Percentiles rank a stretch among this genome's conserved stretches.
Evolutionary conservation across 2,113 vertebrate species (phyloP).

Genomic region (Hemichromis elongatus): DNA sequence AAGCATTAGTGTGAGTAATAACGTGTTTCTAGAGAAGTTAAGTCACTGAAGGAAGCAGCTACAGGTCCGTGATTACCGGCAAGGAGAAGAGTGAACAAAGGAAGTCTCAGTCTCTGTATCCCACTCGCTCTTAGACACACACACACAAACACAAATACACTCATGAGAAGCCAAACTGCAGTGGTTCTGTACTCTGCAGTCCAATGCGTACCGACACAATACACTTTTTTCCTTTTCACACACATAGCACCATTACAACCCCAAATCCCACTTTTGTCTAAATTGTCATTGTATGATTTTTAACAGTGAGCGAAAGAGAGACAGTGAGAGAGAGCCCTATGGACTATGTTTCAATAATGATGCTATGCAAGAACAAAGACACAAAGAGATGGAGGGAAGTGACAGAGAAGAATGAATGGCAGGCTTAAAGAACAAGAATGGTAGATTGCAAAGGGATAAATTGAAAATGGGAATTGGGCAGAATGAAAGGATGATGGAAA

Average conservation of each 20-base stretch:
- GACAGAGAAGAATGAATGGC: constrained; percentile 43
- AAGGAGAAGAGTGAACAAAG: not conserved
- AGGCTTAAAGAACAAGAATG: constrained; percentile 52
- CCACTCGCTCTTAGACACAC: not conserved
- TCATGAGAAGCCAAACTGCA: not conserved
- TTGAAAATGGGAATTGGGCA: constrained; percentile 57
- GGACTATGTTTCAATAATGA: constrained; percentile 59
- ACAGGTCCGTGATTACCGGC: not conserved
- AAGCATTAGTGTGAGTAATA: constrained; percentile 37
- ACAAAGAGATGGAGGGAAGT: constrained; percentile 47
- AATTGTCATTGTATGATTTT: constrained; percentile 44
- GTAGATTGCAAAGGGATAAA: constrained; percentile 39
- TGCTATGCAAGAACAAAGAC: constrained; percentile 52
- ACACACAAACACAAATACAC: not conserved
- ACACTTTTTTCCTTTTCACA: not conserved
- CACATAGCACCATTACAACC: constrained; percentile 12
- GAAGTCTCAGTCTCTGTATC: not conserved
- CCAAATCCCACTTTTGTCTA: constrained; percentile 56
- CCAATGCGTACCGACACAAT: not conserved
- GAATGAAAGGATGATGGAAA: constrained; percentile 41
- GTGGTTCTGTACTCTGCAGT: not conserved
- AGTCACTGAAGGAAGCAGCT: constrained; percentile 1
- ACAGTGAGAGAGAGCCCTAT: constrained; percentile 5
- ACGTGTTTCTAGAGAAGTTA: constrained; percentile 3
- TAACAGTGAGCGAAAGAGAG: not conserved